Conservation (phyloP, 1,140 invertebrate species). For the Daktulosphaira vitifoliae region DNA sequence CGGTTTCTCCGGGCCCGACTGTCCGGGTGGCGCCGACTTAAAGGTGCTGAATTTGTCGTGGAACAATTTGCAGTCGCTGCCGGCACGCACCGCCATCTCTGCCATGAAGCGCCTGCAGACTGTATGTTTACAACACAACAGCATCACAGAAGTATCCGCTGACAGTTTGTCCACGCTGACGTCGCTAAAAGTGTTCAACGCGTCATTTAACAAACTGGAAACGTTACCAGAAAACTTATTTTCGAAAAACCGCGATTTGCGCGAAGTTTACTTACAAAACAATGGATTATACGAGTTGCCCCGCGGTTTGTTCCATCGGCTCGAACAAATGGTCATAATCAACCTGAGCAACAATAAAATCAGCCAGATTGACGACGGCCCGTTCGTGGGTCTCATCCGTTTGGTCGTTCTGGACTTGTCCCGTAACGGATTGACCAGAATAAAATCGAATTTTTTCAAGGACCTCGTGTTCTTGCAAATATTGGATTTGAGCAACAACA, state of each 20-base stretch:
- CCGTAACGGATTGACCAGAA: slow-evolving; percentile 68
- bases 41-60: slow-evolving; percentile 66
- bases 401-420: slow-evolving; percentile 77
- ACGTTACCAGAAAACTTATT: slow-evolving; percentile 69
- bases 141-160: slow-evolving; percentile 67
- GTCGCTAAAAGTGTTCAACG: slow-evolving; percentile 67
- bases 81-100: slow-evolving; percentile 61
- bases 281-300: slow-evolving; percentile 71
- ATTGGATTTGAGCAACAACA: slow-evolving; percentile 76
- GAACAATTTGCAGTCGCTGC: slow-evolving; percentile 62
- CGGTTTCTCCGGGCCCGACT: slow-evolving; percentile 50
- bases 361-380: slow-evolving; percentile 68
- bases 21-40: slow-evolving; percentile 51
- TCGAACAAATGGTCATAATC: slow-evolving; percentile 73
- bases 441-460: slow-evolving; percentile 76
- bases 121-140: slow-evolving; percentile 71
- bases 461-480: slow-evolving; percentile 80
- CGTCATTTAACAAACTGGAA: slow-evolving; percentile 70
- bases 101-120: slow-evolving; percentile 63
- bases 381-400: slow-evolving; percentile 72
- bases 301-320: slow-evolving; percentile 67
- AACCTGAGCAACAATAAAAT: slow-evolving; percentile 81
- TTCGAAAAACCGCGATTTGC: slow-evolving; percentile 61
- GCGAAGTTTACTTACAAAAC: slow-evolving; percentile 73
- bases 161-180: slow-evolving; percentile 65